Conservation (phyloP, 2,797 vertebrate species). For the Alca torda region DNA sequence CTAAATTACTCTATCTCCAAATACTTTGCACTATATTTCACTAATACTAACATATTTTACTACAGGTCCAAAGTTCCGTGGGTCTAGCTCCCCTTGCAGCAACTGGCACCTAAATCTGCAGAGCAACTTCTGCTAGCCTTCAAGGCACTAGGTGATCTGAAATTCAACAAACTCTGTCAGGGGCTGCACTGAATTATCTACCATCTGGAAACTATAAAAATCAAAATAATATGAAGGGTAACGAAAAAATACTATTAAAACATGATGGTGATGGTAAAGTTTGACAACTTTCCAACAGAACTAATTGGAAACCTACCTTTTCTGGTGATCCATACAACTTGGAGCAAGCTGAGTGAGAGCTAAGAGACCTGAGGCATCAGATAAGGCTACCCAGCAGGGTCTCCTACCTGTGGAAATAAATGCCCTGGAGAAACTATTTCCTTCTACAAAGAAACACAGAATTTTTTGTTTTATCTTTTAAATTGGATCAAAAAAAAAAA, state of each 20-base stretch:
- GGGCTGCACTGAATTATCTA: background rate
- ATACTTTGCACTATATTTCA: background rate
- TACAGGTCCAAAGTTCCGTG: background rate
- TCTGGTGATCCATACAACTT: background rate
- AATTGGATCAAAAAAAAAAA: background rate
- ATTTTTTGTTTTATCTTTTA: background rate
- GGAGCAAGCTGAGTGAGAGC: background rate
- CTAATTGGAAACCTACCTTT: background rate
- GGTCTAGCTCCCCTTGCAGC: background rate
- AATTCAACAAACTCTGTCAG: background rate
- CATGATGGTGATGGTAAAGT: background rate
- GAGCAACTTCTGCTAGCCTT: background rate
- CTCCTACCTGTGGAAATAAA: background rate
- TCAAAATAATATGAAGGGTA: background rate
- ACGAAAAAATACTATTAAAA: background rate
- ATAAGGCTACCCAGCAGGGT: background rate
- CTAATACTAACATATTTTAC: background rate
- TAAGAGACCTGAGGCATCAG: background rate
- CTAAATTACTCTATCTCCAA: background rate
- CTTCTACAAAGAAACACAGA: background rate
- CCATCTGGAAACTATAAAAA: slow-evolving; percentile 34
- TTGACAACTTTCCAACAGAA: background rate
- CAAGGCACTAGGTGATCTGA: background rate
- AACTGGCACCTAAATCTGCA: background rate
- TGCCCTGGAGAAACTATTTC: background rate